Base-by-base conservation (phyloP, 1,140 invertebrate genomes). In the Zaprionus africanus region DNA sequence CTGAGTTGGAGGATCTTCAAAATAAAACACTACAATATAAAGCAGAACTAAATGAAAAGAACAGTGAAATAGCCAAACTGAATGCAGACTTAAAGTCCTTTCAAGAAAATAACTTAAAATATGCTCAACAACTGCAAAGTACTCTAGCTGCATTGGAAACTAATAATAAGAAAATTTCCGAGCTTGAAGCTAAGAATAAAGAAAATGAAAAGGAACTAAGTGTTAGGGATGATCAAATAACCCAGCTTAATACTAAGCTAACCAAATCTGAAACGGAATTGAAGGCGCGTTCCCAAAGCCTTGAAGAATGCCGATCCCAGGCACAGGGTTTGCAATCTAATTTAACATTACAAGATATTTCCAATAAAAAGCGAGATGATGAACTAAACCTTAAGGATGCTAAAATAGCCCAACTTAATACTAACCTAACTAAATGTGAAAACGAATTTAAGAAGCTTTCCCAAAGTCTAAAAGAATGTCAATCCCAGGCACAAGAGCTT, bases 11-110 rank as follows among this genome's bases (percentile, higher is more conserved):
- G 9, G 46, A 51, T 2, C 46, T 51, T 24, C n/a, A 1, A 1
- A 46, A 17, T 17, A 5, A 13, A 54, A 64, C 51, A 67, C 43
- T 76, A 62, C 76, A 84, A 84, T 77, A 54, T 78, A 34, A 67
- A 78, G 76, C 66, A 1, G 46, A 4, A 13, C 2, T 51, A 5
- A 13, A 24, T 5, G 12, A 34, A n/a, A 31, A 31, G 26, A 26
- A 56, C 13, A 65, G 13, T 3, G 17, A 53, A 51, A 56, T 19
- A 9, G 5, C 17, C 3, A 17, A 51, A 1, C 11, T 22, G 13
- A 28, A 64, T 15, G 15, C 19, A 15, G 9, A 66, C 17, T 31
- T 65, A 6, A n/a, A 1, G 0, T 4, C 59, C 2, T 65, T 31
- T 22, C 22, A 53, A 31, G 12, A n/a, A 66, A 13, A n/a, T 26